Base-by-base conservation (phyloP, 2,113 vertebrate genomes). In the Macaca nemestrina region DNA sequence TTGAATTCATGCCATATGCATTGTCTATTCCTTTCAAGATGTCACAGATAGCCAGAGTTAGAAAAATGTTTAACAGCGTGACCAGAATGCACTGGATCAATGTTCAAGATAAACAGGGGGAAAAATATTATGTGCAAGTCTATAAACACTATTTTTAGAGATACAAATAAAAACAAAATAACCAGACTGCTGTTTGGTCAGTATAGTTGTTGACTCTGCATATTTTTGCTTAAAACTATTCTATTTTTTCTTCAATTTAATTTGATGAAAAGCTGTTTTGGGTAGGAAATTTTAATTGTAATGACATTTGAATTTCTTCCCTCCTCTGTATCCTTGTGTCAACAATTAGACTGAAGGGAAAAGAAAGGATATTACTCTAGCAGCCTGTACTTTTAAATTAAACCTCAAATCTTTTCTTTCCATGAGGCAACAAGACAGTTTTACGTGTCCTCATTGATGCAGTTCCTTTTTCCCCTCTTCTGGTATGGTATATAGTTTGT, bases 191-290 rank as follows among this genome's bases (percentile, higher is more conserved):
- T 86, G 52, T 61, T 92, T 70, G 80, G 32, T 75, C 70, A 76
- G 30, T 68, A 92, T 35, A 87, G 45, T 92, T 92, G 45, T 86
- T 92, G 10, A 61, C 52, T n/a, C 13, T 78, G 61, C 30, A 27
- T 80, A 23, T 90, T 95, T 97, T 95, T n/a, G 83, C 52, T 90
- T 80, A 48, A 72, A 72, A n/a, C 59, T 52, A 5, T 88, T 64
- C 13, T n/a, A 22, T 59, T 20, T 75, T n/a, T 48, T 91, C 40
- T 23, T 94, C 17, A 55, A 0, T 87, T 30, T 75, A 43, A 80
- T 50, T 92, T 94, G 48, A 61, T 90, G 83, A 52, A 95, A 92
- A 92, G 75, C 78, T 82, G 72, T 52, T 70, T 92, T 86, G 27
- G 17, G 12, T 10, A 45, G 25, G 9, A 43, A 27, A 64, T 88